These are phyloP conservation scores for Cichlasoma orientale DNA, from an alignment of 2,797 vertebrate species.

Conservation along the genomic window DNA sequence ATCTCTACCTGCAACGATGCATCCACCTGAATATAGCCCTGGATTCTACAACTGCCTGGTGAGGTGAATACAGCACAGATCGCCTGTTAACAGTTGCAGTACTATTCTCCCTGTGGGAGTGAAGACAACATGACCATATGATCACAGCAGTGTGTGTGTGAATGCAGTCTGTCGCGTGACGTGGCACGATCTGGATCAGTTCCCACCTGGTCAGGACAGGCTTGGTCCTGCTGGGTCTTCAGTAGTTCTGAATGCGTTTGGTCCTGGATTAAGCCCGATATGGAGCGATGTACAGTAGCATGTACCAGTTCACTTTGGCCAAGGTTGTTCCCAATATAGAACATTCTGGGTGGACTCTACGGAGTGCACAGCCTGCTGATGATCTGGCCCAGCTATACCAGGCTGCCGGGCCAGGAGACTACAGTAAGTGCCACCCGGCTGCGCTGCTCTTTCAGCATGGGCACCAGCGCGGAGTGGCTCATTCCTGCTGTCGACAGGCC, in stretches of 20 bases:
- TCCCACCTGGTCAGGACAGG: conserved; percentile 59
- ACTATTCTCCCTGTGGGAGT: conserved; percentile 55
- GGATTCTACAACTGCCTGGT: conserved; percentile 70
- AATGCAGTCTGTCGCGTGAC: conserved; percentile 70
- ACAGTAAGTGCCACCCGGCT: conserved; percentile 96
- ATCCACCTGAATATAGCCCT: conserved; percentile 70
- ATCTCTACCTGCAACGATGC: conserved; percentile 57
- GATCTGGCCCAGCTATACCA: conserved; percentile 81
- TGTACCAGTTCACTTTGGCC: conserved; percentile 70
- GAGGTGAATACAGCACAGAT: conserved; percentile 67
- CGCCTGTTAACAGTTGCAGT: conserved; percentile 68
- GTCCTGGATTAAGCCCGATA: conserved; percentile 75
- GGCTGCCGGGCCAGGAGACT: conserved; percentile 98
- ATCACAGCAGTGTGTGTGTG: conserved; percentile 74
- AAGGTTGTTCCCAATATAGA: conserved; percentile 69
- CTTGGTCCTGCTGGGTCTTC: conserved; percentile 67
- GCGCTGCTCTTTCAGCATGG: conserved; percentile 98
- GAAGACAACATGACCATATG: conserved; percentile 74
- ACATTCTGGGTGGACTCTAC: conserved; percentile 56
- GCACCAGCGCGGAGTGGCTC: conserved; percentile 97
- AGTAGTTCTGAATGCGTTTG: conserved; percentile 75
- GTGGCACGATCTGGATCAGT: conserved; percentile 69
- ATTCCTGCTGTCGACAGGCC: conserved; percentile 95
- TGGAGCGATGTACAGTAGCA: conserved; percentile 70
- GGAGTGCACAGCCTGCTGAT: conserved; percentile 37